Conservation (phyloP, 2,888 invertebrate species). For the Smittia aterrima region DNA sequence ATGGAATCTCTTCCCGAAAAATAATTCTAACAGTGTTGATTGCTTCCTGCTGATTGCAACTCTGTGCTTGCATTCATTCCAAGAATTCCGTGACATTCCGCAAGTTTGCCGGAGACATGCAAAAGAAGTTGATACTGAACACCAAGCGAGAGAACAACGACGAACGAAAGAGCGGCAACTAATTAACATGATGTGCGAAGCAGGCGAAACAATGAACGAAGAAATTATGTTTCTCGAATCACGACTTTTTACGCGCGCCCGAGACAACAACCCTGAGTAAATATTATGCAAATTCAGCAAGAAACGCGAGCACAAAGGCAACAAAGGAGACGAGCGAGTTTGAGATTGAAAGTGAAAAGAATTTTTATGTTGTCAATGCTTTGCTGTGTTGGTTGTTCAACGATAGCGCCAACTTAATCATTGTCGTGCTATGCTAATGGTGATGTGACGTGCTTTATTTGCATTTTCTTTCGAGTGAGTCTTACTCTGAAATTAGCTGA, state of each 20-base stretch:
- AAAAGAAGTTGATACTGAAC: constrained; percentile 1
- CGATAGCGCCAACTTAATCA: neutral
- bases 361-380: neutral
- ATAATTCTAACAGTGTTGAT: neutral
- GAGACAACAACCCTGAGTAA: neutral
- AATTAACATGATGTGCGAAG: constrained; percentile 19
- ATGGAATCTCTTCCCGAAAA: neutral
- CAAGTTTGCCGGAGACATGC: neutral
- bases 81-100: neutral
- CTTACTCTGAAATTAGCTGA: neutral
- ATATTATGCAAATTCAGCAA: neutral
- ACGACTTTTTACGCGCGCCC: neutral
- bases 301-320: neutral
- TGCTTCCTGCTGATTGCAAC: neutral
- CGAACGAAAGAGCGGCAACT: neutral
- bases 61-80: constrained; percentile 1
- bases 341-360: constrained; percentile 8
- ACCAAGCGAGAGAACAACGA: neutral
- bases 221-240: neutral
- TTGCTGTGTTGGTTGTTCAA: neutral
- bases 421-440: too few relatives aligned
- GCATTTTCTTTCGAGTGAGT: too few relatives aligned
- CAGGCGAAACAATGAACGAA: neutral
- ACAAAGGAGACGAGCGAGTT: neutral
- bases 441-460: too few relatives aligned